Conservation (phyloP, 2,888 invertebrate species). For the Mactromeris polynyma region DNA sequence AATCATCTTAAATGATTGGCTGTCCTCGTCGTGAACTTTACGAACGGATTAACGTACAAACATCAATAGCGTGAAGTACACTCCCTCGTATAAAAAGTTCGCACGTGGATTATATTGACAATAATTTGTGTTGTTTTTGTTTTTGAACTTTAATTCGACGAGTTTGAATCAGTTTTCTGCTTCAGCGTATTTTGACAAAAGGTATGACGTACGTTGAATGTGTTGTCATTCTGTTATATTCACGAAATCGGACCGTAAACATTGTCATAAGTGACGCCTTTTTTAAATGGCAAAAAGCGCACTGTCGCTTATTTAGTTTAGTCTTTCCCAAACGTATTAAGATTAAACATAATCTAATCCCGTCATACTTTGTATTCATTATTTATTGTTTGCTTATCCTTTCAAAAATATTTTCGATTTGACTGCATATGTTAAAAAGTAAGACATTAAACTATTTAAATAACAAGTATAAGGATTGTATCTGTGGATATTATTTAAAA, state of each 20-base stretch:
- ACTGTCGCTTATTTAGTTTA: too few relatives aligned
- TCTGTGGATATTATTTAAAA: too few relatives aligned
- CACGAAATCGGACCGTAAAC: neutral
- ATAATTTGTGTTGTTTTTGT: neutral
- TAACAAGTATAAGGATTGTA: too few relatives aligned
- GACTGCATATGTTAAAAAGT: too few relatives aligned
- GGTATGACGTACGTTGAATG: neutral
- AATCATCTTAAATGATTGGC: conserved; percentile 49
- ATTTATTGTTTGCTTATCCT: too few relatives aligned
- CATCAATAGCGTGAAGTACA: neutral
- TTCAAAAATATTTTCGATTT: too few relatives aligned
- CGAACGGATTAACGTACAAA: neutral
- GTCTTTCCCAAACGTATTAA: too few relatives aligned
- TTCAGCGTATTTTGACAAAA: neutral
- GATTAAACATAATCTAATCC: too few relatives aligned
- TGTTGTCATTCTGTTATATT: conserved; percentile 5
- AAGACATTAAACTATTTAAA: too few relatives aligned
- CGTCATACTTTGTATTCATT: too few relatives aligned
- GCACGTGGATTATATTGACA: conserved; percentile 4
- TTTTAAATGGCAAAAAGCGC: too few relatives aligned
- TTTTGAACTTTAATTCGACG: neutral
- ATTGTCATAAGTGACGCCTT: neutral
- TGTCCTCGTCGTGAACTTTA: neutral
- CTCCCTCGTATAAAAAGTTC: neutral
- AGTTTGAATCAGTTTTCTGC: neutral